Base-by-base conservation (phyloP, 2,113 vertebrate genomes). In the Chitala chitala region DNA sequence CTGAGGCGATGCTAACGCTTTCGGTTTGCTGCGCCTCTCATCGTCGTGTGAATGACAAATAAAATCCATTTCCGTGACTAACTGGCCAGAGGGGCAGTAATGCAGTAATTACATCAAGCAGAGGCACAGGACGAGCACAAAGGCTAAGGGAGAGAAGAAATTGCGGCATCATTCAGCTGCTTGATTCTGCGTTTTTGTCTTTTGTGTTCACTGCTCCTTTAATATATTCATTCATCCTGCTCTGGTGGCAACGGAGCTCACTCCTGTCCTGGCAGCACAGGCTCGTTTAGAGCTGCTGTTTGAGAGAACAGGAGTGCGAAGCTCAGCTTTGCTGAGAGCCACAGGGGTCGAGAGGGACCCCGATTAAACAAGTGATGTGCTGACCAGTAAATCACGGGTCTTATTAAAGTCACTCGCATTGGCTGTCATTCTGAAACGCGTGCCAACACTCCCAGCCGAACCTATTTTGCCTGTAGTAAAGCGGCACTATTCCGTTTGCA, bases 1-100 rank as follows among this genome's bases (percentile, higher is more conserved):
- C 54, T 46, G 51, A 40, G 29, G 71, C 65, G 4, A 0, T 50
- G 58, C 48, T 78, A 72, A 74, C 76, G 70, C 56, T 71, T 75
- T 79, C 71, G 1, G 20, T 73, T 74, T 75, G 58, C 59, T 3
- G 26, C 56, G 73, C 46, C 17, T 71, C 77, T 74, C 76, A 51
- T 63, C 74, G 72, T 69, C 26, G 54, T 7, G 9, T 76, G 74
- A 81, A 61, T 78, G 78, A 79, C 76, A 81, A 78, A 81, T 79
- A 73, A 75, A 78, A 77, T 78, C 79, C 78, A 78, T 71, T 55
- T 72, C 77, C 65, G 24, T 63, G 55, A 71, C 69, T 78, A 75
- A 71, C 66, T 65, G 42, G 48, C 75, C 73, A 69, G 56, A 75
- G 74, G 64, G 54, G 68, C 66, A 71, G 58, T 78, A 72, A 81